Base-by-base conservation (phyloP, 1,140 invertebrate genomes). In the Trinorchestia longiramus region DNA sequence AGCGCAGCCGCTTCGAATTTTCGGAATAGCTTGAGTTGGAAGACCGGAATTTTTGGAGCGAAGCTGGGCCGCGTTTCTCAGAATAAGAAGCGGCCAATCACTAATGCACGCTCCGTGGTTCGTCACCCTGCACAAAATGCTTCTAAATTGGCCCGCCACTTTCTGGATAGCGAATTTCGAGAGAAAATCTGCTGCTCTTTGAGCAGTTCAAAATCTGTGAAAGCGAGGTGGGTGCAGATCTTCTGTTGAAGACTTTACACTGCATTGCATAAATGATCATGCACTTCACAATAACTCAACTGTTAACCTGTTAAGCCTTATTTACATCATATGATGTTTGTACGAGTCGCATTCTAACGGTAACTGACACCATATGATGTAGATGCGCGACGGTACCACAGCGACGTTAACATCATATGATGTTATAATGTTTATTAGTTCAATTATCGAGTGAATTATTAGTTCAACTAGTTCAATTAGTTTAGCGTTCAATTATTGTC, bases 81-180 rank as follows among this genome's bases (percentile, higher is more conserved):
- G 62, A 77, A 77, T 77, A 77, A 77, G 62, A 77, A 77, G 62
- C 62, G 62, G 62, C 62, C 62, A 77, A 77, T 77, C 62, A 77
- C 62, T 77, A 77, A 77, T 77, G 28, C 62, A 77, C 15, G 62
- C 62, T 19, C 28, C 62, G 62, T 36, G 62, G 62, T 77, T 77
- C 62, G 62, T 77, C 15, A 77, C 28, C 15, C 62, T 77, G 62
- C 28, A 77, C 62, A 77, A 77, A 77, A 77, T 77, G 62, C 11
- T 28, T 77, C 28, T 28, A 77, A 77, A 77, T 77, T 77, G 62
- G 62, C 62, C 3, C 62, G 28, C 62, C 62, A 77, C 62, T 77
- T 77, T 77, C 62, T 1, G 28, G 62, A 77, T 3, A 77, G 62
- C 62, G 62, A 77, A 36, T 77, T 77, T 77, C 1, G 11, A 36